phyloP scores from a whole-genome alignment of 2,888 invertebrate genomes.

The Pandemis cinnamomeana region DNA sequence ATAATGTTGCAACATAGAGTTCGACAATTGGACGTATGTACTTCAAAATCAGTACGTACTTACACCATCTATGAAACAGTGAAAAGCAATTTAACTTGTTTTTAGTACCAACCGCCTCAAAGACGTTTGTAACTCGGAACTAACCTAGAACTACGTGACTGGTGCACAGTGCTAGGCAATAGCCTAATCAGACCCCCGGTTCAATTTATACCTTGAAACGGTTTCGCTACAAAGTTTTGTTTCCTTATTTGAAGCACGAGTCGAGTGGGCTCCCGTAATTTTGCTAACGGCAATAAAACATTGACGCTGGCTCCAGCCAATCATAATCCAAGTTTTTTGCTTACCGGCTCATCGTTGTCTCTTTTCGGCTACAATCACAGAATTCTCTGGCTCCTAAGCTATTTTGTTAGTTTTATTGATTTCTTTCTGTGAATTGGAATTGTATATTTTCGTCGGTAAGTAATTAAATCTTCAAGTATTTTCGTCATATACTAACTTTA shows the following conservation, averaged over 20 bases:
- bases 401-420: not conserved
- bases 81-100: not conserved
- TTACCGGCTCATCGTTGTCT: not conserved
- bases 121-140: not conserved
- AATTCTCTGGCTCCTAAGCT: not conserved
- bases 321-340: conserved; percentile 8
- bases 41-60: not conserved
- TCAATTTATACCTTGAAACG: conserved; percentile 7
- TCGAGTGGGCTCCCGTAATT: not conserved
- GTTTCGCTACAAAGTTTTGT: conserved; percentile 9
- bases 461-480: no score
- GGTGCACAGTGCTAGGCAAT: conserved; percentile 3
- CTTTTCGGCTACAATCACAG: not conserved
- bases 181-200: not conserved
- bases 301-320: not conserved
- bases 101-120: not conserved
- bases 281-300: conserved; percentile 1
- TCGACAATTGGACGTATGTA: not conserved
- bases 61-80: not conserved
- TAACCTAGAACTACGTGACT: conserved; percentile 11
- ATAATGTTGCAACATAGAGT: not conserved
- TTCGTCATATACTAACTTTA: no score
- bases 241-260: not conserved
- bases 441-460: not conserved
- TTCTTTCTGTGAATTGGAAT: not conserved